These are phyloP conservation scores for Egretta garzetta DNA, from an alignment of 2,113 vertebrate genomes.

Conservation along the genomic window DNA sequence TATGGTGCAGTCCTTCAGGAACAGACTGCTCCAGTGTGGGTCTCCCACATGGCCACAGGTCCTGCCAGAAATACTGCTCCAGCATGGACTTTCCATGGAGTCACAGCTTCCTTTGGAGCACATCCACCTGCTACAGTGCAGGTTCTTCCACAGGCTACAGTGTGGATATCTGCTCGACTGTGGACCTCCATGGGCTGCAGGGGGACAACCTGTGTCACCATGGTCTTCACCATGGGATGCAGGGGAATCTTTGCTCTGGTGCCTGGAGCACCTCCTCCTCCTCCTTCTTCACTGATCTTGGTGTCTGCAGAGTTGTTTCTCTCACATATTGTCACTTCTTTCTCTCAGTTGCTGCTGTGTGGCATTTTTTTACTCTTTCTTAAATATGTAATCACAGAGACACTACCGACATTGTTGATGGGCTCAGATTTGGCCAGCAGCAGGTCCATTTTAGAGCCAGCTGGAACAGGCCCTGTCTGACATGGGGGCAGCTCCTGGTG, in stretches of 20 bases:
- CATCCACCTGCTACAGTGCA: background rate
- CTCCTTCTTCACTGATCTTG: background rate
- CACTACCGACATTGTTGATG: background rate
- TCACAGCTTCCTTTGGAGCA: background rate
- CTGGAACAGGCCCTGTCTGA: background rate
- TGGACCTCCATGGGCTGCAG: background rate
- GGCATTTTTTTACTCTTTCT: background rate
- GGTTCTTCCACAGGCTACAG: background rate
- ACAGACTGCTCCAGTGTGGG: background rate
- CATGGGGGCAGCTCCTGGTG: background rate
- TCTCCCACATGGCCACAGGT: background rate
- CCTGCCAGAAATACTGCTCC: background rate
- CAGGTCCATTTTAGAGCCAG: background rate
- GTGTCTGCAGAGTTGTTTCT: background rate
- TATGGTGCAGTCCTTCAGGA: background rate
- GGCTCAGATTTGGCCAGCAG: background rate
- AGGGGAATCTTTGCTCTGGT: background rate
- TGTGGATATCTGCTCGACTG: background rate
- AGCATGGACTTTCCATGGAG: rapidly evolving
- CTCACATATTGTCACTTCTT: background rate
- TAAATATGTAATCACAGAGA: background rate
- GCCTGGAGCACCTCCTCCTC: rapidly evolving
- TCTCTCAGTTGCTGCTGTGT: background rate
- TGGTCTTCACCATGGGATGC: background rate
- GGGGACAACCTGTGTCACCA: background rate